Conservation (phyloP, 2,797 vertebrate species). For the Picus viridis region DNA sequence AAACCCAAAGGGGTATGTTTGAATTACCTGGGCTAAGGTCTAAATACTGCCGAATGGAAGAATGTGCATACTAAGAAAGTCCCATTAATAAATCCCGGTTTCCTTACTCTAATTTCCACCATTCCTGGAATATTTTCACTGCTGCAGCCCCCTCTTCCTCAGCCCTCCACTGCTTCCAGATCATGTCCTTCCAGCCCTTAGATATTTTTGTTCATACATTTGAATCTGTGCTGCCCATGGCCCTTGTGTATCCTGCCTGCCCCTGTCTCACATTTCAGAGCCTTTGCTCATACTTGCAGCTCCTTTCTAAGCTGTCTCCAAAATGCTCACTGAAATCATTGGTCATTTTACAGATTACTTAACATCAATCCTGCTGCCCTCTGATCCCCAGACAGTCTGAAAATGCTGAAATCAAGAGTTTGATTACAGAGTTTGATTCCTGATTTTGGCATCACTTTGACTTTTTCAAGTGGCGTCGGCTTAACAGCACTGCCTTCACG, state of each 20-base stretch:
- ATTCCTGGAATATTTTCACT: neutral
- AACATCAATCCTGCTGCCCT: neutral
- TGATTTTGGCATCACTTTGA: neutral
- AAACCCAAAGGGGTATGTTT: neutral
- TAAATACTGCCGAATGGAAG: neutral
- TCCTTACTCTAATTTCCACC: neutral
- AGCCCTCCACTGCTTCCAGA: neutral
- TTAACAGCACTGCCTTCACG: neutral
- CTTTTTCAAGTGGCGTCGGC: neutral
- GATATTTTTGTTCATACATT: neutral
- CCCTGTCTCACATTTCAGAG: neutral
- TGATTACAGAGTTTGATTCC: no score
- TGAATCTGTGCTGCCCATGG: neutral
- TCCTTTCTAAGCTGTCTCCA: neutral
- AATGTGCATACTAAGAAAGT: neutral
- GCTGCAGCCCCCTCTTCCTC: neutral
- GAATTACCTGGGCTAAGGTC: neutral
- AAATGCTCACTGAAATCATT: neutral
- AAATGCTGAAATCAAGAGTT: no score
- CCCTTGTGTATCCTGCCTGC: neutral
- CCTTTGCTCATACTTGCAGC: neutral
- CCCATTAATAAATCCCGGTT: neutral
- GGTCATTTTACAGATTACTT: neutral
- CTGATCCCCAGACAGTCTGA: neutral
- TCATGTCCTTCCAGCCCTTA: neutral